Conservation (phyloP, 2,797 vertebrate genomes). For the Chrosomus eos region DNA sequence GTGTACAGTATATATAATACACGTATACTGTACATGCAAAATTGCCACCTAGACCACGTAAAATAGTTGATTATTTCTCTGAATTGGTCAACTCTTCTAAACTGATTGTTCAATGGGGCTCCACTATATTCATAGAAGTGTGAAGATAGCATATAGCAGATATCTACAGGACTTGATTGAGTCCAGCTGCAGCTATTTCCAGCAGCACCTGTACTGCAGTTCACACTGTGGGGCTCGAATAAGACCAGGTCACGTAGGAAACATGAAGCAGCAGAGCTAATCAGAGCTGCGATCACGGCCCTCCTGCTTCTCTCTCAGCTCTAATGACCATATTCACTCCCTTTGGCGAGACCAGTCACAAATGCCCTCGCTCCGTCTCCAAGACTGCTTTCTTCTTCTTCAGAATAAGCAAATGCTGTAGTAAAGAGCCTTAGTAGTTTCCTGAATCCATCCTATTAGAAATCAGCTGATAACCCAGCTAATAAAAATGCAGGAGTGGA, state of each 20-base stretch:
- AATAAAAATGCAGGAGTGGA: neutral
- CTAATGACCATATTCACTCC: slow-evolving; percentile 48
- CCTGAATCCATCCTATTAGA: slow-evolving; percentile 9
- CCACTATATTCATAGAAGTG: neutral
- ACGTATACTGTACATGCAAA: neutral
- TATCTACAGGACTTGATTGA: slow-evolving; percentile 16
- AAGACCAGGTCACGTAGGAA: slow-evolving; percentile 50
- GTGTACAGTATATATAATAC: neutral
- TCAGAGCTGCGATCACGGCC: slow-evolving; percentile 55
- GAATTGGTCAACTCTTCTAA: neutral
- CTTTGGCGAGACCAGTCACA: slow-evolving; percentile 17
- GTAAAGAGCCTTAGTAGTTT: neutral
- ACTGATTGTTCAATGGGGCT: neutral
- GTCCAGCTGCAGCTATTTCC: slow-evolving; percentile 40
- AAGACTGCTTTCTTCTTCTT: slow-evolving; percentile 35
- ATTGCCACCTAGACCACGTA: neutral
- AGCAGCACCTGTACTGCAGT: neutral
- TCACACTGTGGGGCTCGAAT: slow-evolving; percentile 31
- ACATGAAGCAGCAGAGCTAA: slow-evolving; percentile 53
- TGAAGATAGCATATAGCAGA: neutral
- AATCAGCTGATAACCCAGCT: slow-evolving; percentile 1
- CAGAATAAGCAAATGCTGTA: neutral
- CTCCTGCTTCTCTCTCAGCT: slow-evolving; percentile 43
- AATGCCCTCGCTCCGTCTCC: neutral
- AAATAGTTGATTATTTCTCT: neutral